Conservation (phyloP, 2,113 vertebrate genomes). For the Odontophorus gujanensis region DNA sequence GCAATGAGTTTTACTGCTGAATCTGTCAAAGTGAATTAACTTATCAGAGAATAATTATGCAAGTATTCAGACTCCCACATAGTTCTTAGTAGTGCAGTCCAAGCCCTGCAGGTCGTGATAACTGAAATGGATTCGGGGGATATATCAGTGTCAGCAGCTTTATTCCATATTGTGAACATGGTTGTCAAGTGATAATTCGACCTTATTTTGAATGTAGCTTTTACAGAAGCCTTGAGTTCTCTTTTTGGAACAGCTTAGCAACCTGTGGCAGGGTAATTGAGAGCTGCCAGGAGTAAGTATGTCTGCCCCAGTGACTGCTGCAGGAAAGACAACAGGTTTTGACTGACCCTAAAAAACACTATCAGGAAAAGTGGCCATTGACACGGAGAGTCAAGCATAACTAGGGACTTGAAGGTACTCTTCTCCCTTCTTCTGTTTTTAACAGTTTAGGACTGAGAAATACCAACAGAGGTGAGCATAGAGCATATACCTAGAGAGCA, state of each 20-base stretch:
- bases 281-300: not conserved
- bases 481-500: not conserved
- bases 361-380: not conserved
- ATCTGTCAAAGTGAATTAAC: not conserved
- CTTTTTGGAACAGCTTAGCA: not conserved
- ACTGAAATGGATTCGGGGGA: not conserved
- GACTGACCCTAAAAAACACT: not conserved
- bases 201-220: not conserved
- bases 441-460: not conserved
- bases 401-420: not conserved
- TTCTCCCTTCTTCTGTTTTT: not conserved
- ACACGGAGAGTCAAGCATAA: not conserved
- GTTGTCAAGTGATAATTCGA: accelerated
- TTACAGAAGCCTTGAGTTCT: not conserved
- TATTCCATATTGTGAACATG: not conserved
- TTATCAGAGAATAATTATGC: not conserved
- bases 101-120: not conserved
- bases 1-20: not conserved
- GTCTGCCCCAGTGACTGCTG: not conserved
- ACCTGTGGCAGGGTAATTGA: not conserved
- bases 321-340: not conserved
- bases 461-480: not conserved
- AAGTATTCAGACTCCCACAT: not conserved
- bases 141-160: not conserved
- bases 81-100: not conserved